phyloP scores from a whole-genome alignment of 2,797 vertebrate species.

The Mormyrus hasselquistii region DNA sequence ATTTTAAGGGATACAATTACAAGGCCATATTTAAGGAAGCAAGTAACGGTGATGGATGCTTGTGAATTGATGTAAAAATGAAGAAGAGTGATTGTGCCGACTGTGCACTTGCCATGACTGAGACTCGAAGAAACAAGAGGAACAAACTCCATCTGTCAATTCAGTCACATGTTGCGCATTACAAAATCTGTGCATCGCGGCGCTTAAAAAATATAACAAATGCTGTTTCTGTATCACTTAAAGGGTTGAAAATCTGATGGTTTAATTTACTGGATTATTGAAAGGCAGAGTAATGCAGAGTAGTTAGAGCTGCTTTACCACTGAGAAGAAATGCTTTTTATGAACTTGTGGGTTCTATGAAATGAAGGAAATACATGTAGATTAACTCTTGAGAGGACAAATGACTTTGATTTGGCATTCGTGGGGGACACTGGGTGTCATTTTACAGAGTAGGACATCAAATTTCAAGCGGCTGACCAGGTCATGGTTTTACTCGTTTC shows the following conservation, averaged over 20 bases:
- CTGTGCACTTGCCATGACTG: background rate
- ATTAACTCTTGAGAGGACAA: background rate
- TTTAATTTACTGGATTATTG: background rate
- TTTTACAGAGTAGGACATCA: background rate
- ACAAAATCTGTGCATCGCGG: background rate
- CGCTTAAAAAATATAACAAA: background rate
- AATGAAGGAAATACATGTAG: background rate
- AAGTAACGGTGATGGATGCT: background rate
- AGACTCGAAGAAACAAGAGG: background rate
- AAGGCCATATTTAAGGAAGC: background rate
- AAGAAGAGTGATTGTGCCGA: background rate
- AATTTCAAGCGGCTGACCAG: slow-evolving; percentile 5
- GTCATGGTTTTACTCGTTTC: background rate
- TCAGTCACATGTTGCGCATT: background rate
- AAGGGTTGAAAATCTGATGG: background rate
- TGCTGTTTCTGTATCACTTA: background rate
- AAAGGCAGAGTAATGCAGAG: background rate
- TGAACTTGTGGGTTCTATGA: background rate
- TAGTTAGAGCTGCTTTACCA: background rate
- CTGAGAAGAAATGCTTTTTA: background rate
- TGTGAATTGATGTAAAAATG: background rate
- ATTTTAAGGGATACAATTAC: background rate
- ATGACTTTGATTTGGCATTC: slow-evolving; percentile 3
- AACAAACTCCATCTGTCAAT: background rate
- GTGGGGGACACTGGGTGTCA: background rate